Evolutionary conservation across 2,797 vertebrate genomes (phyloP), one percentile per base, ranked within the genome.

Genomic region (Falco cherrug): DNA sequence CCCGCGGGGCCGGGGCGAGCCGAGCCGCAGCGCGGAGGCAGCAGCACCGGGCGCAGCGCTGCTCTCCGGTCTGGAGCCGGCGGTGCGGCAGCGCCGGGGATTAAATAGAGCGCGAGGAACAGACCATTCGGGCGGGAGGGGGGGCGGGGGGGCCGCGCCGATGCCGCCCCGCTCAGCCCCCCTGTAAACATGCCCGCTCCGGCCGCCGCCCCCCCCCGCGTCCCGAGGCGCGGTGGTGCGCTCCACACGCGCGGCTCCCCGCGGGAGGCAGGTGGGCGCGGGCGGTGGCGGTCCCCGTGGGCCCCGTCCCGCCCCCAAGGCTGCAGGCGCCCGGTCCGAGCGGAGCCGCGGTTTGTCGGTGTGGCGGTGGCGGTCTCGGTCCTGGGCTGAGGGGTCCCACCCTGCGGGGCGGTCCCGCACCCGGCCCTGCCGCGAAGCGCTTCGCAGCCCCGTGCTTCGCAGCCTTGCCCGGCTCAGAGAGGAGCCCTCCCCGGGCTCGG

Each of bases 21-120:
- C 67, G 73, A 81, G 65, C 68, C 95, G 88, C 93, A 76, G 78
- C 87, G 65, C 81, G 48, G 45, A 51, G 43, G 61, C 83, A 8
- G 45, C 77, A 2, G 33, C 77, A 53, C 60, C 76, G 35, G 37
- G 28, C 41, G 47, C 73, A 21, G 21, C 59, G 81, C 86, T 48
- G 53, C 59, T 93, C 56, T 61, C 29, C 61, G 54, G 37, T 16
- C 43, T 59, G 39, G 82, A 84, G 89, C 89, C 71, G 78, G 45
- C 71, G 97, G 93, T 93, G 97, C 97, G 91, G 97, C 97, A 93
- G 97, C 96, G 92, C 94, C 96, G 24, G 93, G 93, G 95, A 96
- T 97, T 98, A 98, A 98, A 98, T 98, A 98, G 95, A 96, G 96
- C 95, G 95, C 94, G 97, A 92, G 97, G 97, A 96, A 96, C 94